Percentiles rank a stretch among this genome's conserved stretches.
These are phyloP conservation scores for Paradisaea rubra DNA, from an alignment of 2,113 vertebrate genomes.

Conservation along the genomic window DNA sequence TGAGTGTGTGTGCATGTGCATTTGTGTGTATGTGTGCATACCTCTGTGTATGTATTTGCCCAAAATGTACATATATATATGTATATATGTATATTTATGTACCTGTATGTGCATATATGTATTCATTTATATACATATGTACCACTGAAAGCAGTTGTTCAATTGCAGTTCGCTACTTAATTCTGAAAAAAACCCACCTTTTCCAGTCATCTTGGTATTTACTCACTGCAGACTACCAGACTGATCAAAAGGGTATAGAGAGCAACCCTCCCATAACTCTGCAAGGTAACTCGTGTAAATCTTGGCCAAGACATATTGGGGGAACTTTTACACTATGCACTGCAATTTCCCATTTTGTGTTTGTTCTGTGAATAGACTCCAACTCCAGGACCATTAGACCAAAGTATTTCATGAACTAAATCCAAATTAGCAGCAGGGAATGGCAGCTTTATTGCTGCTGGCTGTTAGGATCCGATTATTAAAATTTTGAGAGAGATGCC, in stretches of 20 bases:
- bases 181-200: neutral
- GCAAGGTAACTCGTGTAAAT: neutral
- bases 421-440: neutral
- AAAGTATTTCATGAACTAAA: neutral
- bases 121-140: neutral
- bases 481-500: neutral
- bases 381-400: neutral
- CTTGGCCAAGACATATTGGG: neutral
- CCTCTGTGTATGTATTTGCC: neutral
- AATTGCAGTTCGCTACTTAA: neutral
- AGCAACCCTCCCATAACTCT: neutral
- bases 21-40: neutral
- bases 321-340: neutral
- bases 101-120: too few relatives aligned
- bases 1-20: accelerated
- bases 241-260: neutral
- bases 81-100: neutral
- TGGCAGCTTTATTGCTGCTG: neutral
- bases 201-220: neutral
- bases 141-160: neutral
- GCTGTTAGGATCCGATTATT: accelerated
- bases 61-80: neutral
- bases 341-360: neutral
- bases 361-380: neutral
- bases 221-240: neutral